Conservation (phyloP, 2,113 vertebrate genomes). For the Etheostoma cragini region DNA sequence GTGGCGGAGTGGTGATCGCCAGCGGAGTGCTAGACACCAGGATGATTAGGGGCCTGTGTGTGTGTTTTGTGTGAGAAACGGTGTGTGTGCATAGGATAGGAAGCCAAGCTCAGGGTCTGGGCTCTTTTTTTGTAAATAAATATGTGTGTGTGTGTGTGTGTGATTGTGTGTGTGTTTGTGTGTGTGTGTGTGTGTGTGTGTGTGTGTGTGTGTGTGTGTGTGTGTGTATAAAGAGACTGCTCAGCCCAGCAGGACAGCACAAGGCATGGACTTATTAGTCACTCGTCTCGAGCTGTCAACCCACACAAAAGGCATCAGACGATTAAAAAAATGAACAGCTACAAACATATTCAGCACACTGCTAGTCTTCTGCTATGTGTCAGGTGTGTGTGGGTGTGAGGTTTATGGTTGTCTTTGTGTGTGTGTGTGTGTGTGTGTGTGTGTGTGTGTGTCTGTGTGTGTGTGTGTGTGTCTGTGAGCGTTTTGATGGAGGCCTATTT, state of each 20-base stretch:
- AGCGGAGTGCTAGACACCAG: slow-evolving; percentile 82
- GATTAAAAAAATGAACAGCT: slow-evolving; percentile 85
- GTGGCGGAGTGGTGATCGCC: slow-evolving; percentile 84
- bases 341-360: slow-evolving; percentile 76
- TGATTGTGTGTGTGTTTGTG: slow-evolving; percentile 51
- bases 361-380: slow-evolving; percentile 70
- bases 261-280: slow-evolving; percentile 84
- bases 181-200: slow-evolving; percentile 54
- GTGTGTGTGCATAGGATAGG: slow-evolving; percentile 54
- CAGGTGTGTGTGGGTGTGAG: slow-evolving; percentile 66
- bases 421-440: slow-evolving; percentile 30
- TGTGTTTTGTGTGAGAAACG: slow-evolving; percentile 33
- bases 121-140: slow-evolving; percentile 39
- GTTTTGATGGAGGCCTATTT: slow-evolving; percentile 76
- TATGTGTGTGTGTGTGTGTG: neutral
- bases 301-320: slow-evolving; percentile 82
- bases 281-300: slow-evolving; percentile 84
- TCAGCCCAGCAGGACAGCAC: slow-evolving; percentile 82
- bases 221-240: slow-evolving; percentile 73
- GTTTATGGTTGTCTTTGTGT: slow-evolving; percentile 36
- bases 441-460: slow-evolving; percentile 31
- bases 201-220: slow-evolving; percentile 61
- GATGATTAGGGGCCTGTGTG: slow-evolving; percentile 79
- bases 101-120: slow-evolving; percentile 53
- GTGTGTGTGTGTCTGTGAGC: slow-evolving; percentile 49